Evolutionary conservation across 1,140 invertebrate genomes (phyloP).

Genomic region (Bradynema listronoti): DNA sequence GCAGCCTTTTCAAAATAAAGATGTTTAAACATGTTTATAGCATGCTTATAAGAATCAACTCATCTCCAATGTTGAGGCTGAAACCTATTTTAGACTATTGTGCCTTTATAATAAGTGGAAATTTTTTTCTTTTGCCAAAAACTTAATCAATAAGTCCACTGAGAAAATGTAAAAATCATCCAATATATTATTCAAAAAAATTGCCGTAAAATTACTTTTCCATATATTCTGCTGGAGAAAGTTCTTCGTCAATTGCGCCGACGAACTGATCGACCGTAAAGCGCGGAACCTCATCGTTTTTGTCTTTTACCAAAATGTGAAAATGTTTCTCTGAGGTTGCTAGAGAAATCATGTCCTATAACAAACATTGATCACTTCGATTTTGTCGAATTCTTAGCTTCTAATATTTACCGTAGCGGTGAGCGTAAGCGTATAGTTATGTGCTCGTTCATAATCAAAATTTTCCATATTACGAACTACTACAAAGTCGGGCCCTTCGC

Average conservation of each 20-base stretch:
- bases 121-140: too few relatives aligned
- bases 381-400: slow-evolving; percentile 1
- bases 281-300: slow-evolving; percentile 51
- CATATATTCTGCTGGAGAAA: slow-evolving; percentile 46
- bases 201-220: slow-evolving; percentile 31
- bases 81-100: too few relatives aligned
- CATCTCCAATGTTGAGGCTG: too few relatives aligned
- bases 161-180: background rate
- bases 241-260: slow-evolving; percentile 53
- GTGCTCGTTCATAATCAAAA: slow-evolving; percentile 47
- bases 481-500: slow-evolving; percentile 44
- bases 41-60: too few relatives aligned
- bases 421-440: slow-evolving; percentile 53
- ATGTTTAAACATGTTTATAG: too few relatives aligned
- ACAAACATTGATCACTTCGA: slow-evolving; percentile 9
- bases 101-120: too few relatives aligned
- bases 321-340: slow-evolving; percentile 42
- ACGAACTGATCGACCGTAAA: slow-evolving; percentile 55
- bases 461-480: slow-evolving; percentile 50
- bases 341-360: slow-evolving; percentile 42
- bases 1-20: too few relatives aligned
- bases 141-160: too few relatives aligned
- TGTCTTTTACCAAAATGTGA: slow-evolving; percentile 37
- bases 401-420: slow-evolving; percentile 45
- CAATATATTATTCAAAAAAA: background rate